A percentile compares a stretch with the other conserved stretches of the same genome.
These are phyloP conservation scores for Dolichallabes microphthalmus DNA, from an alignment of 2,113 vertebrate species.

Conservation along the genomic window DNA sequence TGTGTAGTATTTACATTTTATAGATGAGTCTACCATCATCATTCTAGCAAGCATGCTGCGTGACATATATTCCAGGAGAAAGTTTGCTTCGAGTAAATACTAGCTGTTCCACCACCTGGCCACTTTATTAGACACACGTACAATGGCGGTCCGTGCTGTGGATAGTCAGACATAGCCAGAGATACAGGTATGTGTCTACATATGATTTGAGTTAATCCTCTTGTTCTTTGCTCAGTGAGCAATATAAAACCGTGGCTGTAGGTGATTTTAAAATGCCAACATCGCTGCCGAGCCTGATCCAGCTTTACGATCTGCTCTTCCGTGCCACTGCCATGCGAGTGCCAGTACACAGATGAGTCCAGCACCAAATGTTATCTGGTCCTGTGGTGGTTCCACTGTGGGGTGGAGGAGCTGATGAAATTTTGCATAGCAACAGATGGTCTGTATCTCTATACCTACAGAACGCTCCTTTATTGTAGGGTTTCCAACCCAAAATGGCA, in stretches of 20 bases:
- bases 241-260: background rate
- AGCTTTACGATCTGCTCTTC: background rate
- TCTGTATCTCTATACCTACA: background rate
- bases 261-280: background rate
- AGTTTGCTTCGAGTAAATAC: background rate
- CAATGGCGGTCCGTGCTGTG: background rate
- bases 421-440: conserved; percentile 5
- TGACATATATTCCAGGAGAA: background rate
- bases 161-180: background rate
- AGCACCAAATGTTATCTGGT: background rate
- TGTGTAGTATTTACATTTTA: background rate
- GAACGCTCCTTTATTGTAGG: background rate
- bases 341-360: background rate
- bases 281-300: background rate
- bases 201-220: background rate
- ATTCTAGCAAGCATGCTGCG: background rate
- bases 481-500: too few species aligned
- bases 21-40: background rate
- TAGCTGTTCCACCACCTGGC: background rate
- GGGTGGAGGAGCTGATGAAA: background rate
- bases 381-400: background rate
- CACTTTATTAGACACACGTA: background rate
- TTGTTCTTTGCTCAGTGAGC: background rate
- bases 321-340: background rate
- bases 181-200: background rate